Base-by-base conservation (phyloP, 2,888 invertebrate species). In the Monopis laevigella region DNA sequence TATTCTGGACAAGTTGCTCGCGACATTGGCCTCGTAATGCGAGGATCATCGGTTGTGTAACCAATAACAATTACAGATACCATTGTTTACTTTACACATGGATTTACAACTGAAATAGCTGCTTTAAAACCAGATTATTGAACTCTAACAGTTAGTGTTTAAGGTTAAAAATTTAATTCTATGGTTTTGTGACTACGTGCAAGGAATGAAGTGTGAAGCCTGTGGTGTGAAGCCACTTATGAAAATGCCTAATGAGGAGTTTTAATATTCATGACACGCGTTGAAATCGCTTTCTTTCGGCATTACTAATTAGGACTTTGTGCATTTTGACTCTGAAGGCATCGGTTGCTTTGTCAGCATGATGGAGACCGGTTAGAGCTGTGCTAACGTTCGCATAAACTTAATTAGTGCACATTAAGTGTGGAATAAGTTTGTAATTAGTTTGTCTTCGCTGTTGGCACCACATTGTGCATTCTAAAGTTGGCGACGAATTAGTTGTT, bases 1-100 rank as follows among this genome's bases (percentile, higher is more conserved):
- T 72, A 78, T 77, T 73, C 78, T 51, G 58, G 46, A 45, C 59
- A 63, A 58, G 68, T 63, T 60, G 13, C 29, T 28, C 53, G 53
- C 64, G 78, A 74, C 77, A 77, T 78, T 80, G 78, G 73, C 73
- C 73, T 59, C 68, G 51, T 68, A 61, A 51, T 56, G 58, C 60
- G 63, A 65, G 59, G 65, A 68, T 70, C 65, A 59, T 58, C 52
- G 59, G 54, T 80, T 71, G 72, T 58, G 69, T 70, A 73, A 78
- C 53, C 51, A 53, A 51, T 53, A 55, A 62, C 71, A 73, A 72
- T 75, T 77, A 75, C 72, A 64, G 63, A 56, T 62, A 69, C 63
- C 74, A 74, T 75, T 77, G 78, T 72, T 32, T 32, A 7, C 17
- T n/a, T 8, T 6, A 29, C 29, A 7, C 17, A 3, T n/a, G n/a